Evolutionary conservation across 2,888 invertebrate genomes (phyloP).

Genomic region (Hydrotaea cyrtoneurina): DNA sequence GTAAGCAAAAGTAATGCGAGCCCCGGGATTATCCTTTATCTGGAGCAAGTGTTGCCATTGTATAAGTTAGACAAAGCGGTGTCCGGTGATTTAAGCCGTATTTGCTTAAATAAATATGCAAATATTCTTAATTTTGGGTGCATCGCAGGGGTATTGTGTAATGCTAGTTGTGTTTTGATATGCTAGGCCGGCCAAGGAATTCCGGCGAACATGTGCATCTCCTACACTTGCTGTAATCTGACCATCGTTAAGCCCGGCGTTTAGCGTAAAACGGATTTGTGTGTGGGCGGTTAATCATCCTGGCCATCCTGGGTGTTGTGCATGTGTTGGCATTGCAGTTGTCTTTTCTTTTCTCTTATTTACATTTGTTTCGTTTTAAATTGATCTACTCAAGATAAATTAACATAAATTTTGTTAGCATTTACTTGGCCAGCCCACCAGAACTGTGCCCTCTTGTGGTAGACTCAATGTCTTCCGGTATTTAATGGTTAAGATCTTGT

Average conservation of each 20-base stretch:
- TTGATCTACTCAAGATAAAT: conserved; percentile 78
- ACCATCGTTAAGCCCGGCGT: conserved; percentile 52
- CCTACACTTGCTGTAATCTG: conserved; percentile 56
- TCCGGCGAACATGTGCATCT: conserved; percentile 39
- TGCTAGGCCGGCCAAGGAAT: neutral
- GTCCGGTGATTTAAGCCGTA: conserved; percentile 18
- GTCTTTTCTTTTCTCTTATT: too few species aligned
- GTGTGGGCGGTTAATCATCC: neutral
- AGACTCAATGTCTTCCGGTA: conserved; percentile 69
- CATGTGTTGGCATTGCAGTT: conserved; percentile 20
- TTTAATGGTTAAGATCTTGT: conserved; percentile 52
- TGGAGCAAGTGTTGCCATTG: conserved; percentile 36
- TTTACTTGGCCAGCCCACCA: conserved; percentile 44
- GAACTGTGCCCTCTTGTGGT: conserved; percentile 48
- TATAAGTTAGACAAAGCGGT: neutral
- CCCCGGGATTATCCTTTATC: conserved; percentile 54
- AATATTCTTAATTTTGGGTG: conserved; percentile 38
- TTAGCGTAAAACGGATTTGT: conserved; percentile 53
- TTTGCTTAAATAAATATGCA: conserved; percentile 42
- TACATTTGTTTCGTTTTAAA: conserved; percentile 68
- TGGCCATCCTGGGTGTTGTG: neutral
- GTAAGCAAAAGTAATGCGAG: conserved; percentile 34
- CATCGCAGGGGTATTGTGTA: conserved; percentile 50
- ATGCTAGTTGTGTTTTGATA: conserved; percentile 30
- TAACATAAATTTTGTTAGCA: conserved; percentile 70